Conservation (phyloP, 2,113 vertebrate species). For the Daboia siamensis region DNA sequence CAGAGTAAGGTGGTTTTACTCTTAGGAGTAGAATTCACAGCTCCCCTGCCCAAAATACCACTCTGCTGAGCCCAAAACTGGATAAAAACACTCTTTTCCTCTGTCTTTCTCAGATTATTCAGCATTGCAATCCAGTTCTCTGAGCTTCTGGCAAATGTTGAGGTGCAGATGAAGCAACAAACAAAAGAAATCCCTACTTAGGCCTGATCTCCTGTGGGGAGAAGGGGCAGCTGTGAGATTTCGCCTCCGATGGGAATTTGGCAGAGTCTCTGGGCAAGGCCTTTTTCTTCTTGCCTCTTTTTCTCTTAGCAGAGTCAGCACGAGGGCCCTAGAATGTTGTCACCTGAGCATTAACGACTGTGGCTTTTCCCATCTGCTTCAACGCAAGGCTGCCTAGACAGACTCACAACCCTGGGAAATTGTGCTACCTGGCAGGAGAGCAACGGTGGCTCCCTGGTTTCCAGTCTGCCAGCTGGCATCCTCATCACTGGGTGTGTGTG, state of each 20-base stretch:
- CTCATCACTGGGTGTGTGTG: background rate
- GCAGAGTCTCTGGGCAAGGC: background rate
- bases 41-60: background rate
- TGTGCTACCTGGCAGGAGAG: background rate
- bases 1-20: background rate
- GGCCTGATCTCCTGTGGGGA: background rate
- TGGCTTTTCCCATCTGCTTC: background rate
- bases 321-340: background rate
- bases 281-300: background rate
- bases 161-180: background rate
- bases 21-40: background rate
- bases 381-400: background rate
- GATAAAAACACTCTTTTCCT: background rate
- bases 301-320: background rate
- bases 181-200: background rate
- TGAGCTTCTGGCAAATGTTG: background rate
- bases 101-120: background rate
- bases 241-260: background rate
- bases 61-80: background rate
- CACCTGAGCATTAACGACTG: background rate
- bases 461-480: background rate
- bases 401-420: background rate
- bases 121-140: background rate
- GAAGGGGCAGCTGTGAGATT: background rate
- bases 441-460: no score